Conservation (phyloP, 2,888 invertebrate genomes). For the Limenitis arthemis region DNA sequence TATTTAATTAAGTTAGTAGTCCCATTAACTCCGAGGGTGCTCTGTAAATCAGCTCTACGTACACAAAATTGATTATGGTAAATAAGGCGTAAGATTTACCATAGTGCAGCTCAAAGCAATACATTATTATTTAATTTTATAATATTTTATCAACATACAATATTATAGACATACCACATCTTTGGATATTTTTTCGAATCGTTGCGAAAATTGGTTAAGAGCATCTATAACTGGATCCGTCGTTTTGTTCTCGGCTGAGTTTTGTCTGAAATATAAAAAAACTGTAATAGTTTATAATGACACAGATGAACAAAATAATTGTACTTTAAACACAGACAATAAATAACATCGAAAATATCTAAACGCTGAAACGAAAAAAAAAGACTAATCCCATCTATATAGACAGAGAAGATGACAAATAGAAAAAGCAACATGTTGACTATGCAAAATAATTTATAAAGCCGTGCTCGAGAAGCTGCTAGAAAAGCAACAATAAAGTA, state of each 20-base stretch:
- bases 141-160: background rate
- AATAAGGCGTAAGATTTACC: too few relatives aligned
- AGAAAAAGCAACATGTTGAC: background rate
- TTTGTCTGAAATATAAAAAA: slow-evolving; percentile 47
- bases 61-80: too few relatives aligned
- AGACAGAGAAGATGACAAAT: background rate
- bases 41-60: too few relatives aligned
- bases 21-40: too few relatives aligned
- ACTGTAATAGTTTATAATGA: background rate
- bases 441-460: background rate
- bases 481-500: background rate
- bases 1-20: too few relatives aligned
- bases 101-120: too few relatives aligned
- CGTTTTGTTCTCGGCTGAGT: slow-evolving; percentile 52
- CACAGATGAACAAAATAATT: background rate
- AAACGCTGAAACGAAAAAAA: slow-evolving; percentile 2
- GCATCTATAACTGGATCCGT: slow-evolving; percentile 46
- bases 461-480: background rate
- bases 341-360: background rate
- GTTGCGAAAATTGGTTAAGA: slow-evolving; percentile 50
- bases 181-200: slow-evolving; percentile 53
- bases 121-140: too few relatives aligned
- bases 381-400: background rate
- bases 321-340: background rate
- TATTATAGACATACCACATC: slow-evolving; percentile 45